Percentiles rank a stretch among this genome's conserved stretches.
Evolutionary conservation across 2,888 invertebrate genomes (phyloP).

Genomic region (Plutella xylostella): DNA sequence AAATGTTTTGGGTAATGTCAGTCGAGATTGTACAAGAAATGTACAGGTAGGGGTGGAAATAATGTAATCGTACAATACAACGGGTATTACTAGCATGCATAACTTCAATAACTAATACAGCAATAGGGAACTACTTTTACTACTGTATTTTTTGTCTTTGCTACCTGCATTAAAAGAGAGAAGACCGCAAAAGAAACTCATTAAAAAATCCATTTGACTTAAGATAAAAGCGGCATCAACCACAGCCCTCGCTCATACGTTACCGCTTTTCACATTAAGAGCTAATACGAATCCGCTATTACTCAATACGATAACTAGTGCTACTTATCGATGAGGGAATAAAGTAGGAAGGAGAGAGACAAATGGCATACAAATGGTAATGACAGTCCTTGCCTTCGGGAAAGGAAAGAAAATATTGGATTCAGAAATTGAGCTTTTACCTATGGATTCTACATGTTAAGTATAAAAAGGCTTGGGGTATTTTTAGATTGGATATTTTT

Average conservation of each 20-base stretch:
- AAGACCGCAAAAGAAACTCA: no score
- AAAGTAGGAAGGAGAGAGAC: not conserved
- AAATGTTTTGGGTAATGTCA: no score
- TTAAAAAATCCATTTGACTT: no score
- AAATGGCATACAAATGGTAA: conserved; percentile 7
- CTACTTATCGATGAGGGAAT: not conserved
- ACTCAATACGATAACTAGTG: not conserved
- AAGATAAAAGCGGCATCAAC: not conserved
- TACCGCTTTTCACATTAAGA: not conserved
- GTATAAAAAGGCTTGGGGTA: not conserved
- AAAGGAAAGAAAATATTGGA: not conserved
- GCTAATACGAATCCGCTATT: not conserved
- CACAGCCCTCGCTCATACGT: not conserved
- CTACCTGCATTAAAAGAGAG: no score
- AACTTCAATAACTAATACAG: no score
- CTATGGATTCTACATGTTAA: not conserved
- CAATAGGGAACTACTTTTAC: no score
- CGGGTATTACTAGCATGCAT: no score
- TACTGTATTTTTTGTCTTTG: no score
- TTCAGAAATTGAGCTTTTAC: not conserved
- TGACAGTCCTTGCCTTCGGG: not conserved
- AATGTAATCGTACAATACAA: no score
- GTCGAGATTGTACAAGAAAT: no score
- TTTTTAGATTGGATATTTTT: not conserved
- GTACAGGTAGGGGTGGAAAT: no score